Percentiles rank a stretch among this genome's conserved stretches.
phyloP scores from a whole-genome alignment of 2,888 invertebrate genomes.

The Apamea epomidion region DNA sequence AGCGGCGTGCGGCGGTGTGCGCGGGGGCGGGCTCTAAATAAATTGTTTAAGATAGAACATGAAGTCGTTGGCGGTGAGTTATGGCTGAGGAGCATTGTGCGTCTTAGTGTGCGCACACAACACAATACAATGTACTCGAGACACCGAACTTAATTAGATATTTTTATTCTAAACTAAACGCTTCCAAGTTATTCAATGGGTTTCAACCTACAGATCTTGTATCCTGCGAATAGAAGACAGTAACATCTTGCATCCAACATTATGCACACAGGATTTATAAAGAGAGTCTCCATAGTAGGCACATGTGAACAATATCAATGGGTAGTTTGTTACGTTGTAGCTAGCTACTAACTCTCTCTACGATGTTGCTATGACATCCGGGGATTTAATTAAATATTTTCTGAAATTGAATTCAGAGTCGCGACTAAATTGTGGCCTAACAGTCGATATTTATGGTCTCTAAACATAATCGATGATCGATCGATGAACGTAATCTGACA shows the following conservation, averaged over 20 bases:
- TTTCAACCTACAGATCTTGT: not conserved
- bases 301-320: not conserved
- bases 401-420: not conserved
- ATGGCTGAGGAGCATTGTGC: slow-evolving; percentile 63
- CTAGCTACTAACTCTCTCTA: not conserved
- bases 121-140: slow-evolving; percentile 20
- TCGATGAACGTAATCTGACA: not conserved
- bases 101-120: slow-evolving; percentile 27
- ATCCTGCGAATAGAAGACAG: not conserved
- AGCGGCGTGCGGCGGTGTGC: slow-evolving; percentile 35
- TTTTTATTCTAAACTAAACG: not conserved
- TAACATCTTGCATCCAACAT: too few relatives aligned
- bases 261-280: not conserved
- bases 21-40: slow-evolving; percentile 64
- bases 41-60: slow-evolving; percentile 78
- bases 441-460: not conserved
- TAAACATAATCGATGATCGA: not conserved
- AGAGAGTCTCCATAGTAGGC: not conserved
- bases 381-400: not conserved
- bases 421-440: not conserved
- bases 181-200: too few relatives aligned
- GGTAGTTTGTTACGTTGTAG: not conserved
- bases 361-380: not conserved
- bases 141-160: slow-evolving; percentile 31
- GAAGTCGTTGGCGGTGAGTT: slow-evolving; percentile 71